Base-by-base conservation (phyloP, 30 jellyfish, hydroid and myxozoan genomes). In the Turritopsis rubra region DNA sequence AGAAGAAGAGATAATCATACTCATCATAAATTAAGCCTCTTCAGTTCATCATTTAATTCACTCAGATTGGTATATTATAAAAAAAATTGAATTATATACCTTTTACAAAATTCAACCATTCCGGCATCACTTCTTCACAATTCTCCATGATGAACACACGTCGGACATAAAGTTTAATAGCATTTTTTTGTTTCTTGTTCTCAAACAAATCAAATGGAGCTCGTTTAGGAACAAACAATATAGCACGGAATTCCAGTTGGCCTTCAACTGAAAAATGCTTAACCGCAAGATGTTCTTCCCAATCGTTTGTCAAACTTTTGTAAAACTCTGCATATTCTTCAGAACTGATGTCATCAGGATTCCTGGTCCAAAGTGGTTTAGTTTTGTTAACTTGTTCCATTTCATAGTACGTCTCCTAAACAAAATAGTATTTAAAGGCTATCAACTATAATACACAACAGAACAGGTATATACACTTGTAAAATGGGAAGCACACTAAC, bases 141-240 rank as follows among this genome's bases (percentile, higher is more conserved):
- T 94, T 87, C 83, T 94, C 99, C 99, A 94, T 94, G 86, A 94
- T 94, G 87, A 94, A 94, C 13, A 94, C 97, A 22, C 99, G 81
- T 71, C 97, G 79, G 66, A 94, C 99, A 73, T 88, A 94, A 84
- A 94, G 71, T 65, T 89, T 89, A 75, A 94, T 89, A 53, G 89
- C 73, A 74, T 94, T 94, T 83, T 89, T 89, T 60, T 85, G 88
- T 70, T 89, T 89, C 92, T 87, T 89, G 87, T 93, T 93, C 74
- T 94, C 97, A 81, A 94, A 94, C 81, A 94, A 89, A 60, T 94
- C 99, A 74, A 94, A 88, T 30, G 99, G 96, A 66, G 99, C 99
- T 41, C 99, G 96, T 72, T 94, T 89, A 21, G 96, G 96, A 26
- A 94, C 96, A 80, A 94, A 94, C 65, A 94, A 85, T 65, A 94